Base-by-base conservation (phyloP, 2,113 vertebrate species). In the Rhinolophus ferrumequinum region DNA sequence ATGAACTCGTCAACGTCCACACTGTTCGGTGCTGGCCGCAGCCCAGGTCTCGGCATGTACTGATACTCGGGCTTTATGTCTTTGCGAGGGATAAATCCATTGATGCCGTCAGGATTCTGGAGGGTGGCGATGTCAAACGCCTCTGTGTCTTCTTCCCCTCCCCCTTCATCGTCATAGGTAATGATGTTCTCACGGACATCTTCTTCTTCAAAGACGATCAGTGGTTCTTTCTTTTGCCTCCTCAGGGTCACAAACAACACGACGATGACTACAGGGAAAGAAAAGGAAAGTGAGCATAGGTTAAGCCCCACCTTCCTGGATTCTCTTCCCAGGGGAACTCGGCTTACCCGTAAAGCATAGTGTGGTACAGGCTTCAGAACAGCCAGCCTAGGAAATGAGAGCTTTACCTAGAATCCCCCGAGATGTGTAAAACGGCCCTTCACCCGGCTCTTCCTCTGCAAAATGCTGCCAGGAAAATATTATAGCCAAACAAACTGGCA, bases 1-100 rank as follows among this genome's bases (percentile, higher is more conserved):
- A 99, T 99, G 98, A 99, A 99, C 96, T 99, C 99, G 35, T 99
- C 99, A 0, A 99, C 99, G 5, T 99, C 99, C 9, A 99, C 99
- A 0, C 99, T 99, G 97, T 99, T 99, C 77, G 99, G 99, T 0
- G 98, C 99, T 0, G 99, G 99, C 88, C 98, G 98, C 24, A 99
- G 98, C 41, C 99, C 99, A 0, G 99, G 99, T 88, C 99, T 97
- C 47, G 99, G 97, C 95, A 99, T 98, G 82, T 98, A 99, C 93
- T 99, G 99, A 47, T 99, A 99, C 98, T 99, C 99, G 0, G 99
- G 99, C 92, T 99, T 99, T 90, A 99, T 99, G 98, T 99, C 99
- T 98, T 99, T 99, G 66, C 99, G 99, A 4, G 99, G 99, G 73
- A 99, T 99, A 98, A 99, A 99, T 82, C 99, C 99, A 2, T 99